phyloP scores from a whole-genome alignment of 1,140 invertebrate genomes.

The Drosophila mayri region DNA sequence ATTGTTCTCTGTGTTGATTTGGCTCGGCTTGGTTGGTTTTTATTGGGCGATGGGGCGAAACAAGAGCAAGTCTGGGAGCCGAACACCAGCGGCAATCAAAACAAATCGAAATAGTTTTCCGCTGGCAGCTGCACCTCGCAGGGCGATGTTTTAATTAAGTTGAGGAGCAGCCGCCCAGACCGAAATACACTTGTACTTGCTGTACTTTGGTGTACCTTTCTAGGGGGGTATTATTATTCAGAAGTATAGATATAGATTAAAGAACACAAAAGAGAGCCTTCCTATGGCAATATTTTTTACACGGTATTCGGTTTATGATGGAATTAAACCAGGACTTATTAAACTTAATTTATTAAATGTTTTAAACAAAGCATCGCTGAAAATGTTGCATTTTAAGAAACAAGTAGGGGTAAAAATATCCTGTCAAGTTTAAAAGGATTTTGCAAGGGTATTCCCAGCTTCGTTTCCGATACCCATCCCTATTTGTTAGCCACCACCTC shows the following conservation, averaged over 20 bases:
- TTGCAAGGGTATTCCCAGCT: not conserved
- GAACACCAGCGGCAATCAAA: slow-evolving; percentile 41
- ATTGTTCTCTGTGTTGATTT: slow-evolving; percentile 40
- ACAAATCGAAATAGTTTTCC: slow-evolving; percentile 74
- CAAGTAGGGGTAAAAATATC: too few species aligned
- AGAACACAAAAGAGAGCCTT: too few species aligned
- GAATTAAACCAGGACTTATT: too few species aligned
- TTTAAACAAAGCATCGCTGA: too few species aligned
- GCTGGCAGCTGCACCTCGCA: slow-evolving; percentile 66
- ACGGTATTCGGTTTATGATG: too few species aligned
- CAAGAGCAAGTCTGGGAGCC: slow-evolving; percentile 24
- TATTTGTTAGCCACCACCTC: slow-evolving; percentile 8
- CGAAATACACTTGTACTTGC: slow-evolving; percentile 22
- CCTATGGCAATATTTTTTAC: too few species aligned
- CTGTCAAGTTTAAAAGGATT: not conserved
- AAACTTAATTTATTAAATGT: too few species aligned
- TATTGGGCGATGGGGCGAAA: slow-evolving; percentile 61
- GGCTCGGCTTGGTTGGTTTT: slow-evolving; percentile 44
- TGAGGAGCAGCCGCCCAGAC: slow-evolving; percentile 25
- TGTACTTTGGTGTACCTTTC: not conserved
- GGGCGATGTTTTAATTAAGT: slow-evolving; percentile 71
- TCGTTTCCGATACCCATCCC: not conserved
- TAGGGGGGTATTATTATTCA: not conserved
- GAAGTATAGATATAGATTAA: not conserved
- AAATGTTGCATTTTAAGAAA: too few species aligned